phyloP scores from a whole-genome alignment of 2,113 vertebrate genomes.

The Brachirus orientalis region DNA sequence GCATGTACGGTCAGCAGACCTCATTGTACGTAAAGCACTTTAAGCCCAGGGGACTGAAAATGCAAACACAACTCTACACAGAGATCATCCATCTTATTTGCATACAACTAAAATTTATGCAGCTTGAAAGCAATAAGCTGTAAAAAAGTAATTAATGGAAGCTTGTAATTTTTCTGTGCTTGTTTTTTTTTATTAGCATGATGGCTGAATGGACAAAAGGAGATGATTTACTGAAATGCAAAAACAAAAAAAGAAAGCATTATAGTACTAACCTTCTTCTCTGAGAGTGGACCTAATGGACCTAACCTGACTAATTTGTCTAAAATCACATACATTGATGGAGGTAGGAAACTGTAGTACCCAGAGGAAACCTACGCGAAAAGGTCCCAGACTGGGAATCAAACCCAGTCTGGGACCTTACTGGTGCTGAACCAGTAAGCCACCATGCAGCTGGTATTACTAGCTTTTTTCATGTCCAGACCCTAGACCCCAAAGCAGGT shows the following conservation, averaged over 20 bases:
- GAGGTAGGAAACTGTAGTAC: too few relatives aligned
- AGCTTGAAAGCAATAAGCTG: not conserved
- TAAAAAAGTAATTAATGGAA: not conserved
- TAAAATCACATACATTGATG: too few relatives aligned
- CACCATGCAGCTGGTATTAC: too few relatives aligned
- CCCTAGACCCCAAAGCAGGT: too few relatives aligned
- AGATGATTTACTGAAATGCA: not conserved
- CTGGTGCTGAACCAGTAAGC: too few relatives aligned
- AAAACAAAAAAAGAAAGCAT: not conserved
- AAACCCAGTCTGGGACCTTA: too few relatives aligned
- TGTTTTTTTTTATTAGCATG: not conserved
- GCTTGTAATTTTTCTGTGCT: not conserved
- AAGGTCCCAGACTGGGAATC: too few relatives aligned
- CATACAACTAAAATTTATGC: not conserved
- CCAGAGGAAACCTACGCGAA: too few relatives aligned
- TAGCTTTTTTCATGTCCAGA: too few relatives aligned
- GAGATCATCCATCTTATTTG: not conserved
- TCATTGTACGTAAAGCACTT: constrained; percentile 23
- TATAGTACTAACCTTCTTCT: not conserved
- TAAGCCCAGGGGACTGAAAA: not conserved
- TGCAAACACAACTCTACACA: not conserved
- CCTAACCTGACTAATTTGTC: too few relatives aligned
- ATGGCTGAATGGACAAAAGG: not conserved
- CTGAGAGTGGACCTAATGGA: not conserved
- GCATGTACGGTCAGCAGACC: constrained; percentile 35